Base-by-base conservation (phyloP, 92 coral and sea anemone species). In the Scolanthus callimorphus region DNA sequence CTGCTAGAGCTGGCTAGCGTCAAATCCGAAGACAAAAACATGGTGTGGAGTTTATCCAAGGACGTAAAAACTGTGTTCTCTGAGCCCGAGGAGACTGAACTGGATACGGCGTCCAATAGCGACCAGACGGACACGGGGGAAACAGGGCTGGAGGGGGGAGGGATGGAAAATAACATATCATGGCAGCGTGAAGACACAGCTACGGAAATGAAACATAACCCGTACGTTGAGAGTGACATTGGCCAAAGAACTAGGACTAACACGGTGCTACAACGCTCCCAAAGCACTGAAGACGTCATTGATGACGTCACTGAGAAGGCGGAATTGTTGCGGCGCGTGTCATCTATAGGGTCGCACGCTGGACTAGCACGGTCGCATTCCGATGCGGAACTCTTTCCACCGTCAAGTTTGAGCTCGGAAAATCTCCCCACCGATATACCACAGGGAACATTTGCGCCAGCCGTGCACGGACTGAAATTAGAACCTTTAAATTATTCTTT, bases 1-100 rank as follows among this genome's bases (percentile, higher is more conserved):
- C 62, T 86, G 13, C 62, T 86, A 45, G 85, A 86, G 34, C 71
- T 86, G 15, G 90, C 89, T 22, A 80, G 67, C 49, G 76, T 92
- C 26, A 83, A 61, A 52, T 34, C 61, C 4, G 95, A 77, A 46
- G 46, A 67, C 25, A 47, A 59, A 24, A 69, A 73, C 25, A 60
- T 77, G 63, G 51, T 52, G 39, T 76, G 89, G 90, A 47, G 56
- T 3, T 63, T 86, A 25, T 64, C 69, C 2, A 49, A 51, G 1
- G 90, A 82, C n/a, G 69, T 70, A 8, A 86, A 73, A 49, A 44
- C 60, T 52, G 57, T 62, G 3, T 73, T 77, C 38, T 57, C 75
- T 12, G 85, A 85, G 43, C 63, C 59, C 1, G 84, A 70, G 27
- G 95, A 86, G 17, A 74, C 52, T 53, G 77, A 65, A 15, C 65